These are phyloP conservation scores for Sylvilagus floridanus DNA, from an alignment of 2,797 vertebrate genomes.

Conservation along the genomic window DNA sequence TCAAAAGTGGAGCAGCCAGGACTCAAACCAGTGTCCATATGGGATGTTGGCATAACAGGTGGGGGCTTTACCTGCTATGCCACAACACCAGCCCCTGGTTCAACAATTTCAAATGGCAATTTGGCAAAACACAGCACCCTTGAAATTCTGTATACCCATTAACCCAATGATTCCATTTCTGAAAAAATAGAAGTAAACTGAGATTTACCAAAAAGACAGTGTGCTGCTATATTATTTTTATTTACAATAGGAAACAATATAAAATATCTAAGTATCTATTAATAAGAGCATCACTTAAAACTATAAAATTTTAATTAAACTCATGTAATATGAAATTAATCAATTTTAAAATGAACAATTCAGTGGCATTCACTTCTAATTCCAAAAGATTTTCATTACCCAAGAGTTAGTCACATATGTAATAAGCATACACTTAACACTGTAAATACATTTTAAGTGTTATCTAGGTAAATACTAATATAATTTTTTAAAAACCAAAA, in stretches of 20 bases:
- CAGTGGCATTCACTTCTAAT: background rate
- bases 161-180: conserved; percentile 24
- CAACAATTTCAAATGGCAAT: conserved; percentile 33
- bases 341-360: background rate
- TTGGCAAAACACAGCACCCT: background rate
- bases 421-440: background rate
- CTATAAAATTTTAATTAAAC: conserved; percentile 27
- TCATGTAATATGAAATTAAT: background rate
- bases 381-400: conserved; percentile 8
- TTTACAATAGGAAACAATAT: conserved; percentile 27
- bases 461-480: conserved; percentile 20
- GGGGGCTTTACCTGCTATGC: no score
- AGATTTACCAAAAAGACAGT: conserved; percentile 34
- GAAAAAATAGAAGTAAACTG: conserved; percentile 19
- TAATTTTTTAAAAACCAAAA: background rate
- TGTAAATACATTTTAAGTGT: conserved; percentile 27
- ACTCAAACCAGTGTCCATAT: no score
- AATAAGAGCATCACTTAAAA: conserved; percentile 20
- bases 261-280: conserved; percentile 27
- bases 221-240: background rate
- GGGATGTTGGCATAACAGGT: no score
- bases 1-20: no score
- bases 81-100: background rate
- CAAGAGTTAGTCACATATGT: background rate
- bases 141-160: conserved; percentile 35